Evolutionary conservation across 2,113 vertebrate genomes (phyloP).

Genomic region (Platichthys stellatus): DNA sequence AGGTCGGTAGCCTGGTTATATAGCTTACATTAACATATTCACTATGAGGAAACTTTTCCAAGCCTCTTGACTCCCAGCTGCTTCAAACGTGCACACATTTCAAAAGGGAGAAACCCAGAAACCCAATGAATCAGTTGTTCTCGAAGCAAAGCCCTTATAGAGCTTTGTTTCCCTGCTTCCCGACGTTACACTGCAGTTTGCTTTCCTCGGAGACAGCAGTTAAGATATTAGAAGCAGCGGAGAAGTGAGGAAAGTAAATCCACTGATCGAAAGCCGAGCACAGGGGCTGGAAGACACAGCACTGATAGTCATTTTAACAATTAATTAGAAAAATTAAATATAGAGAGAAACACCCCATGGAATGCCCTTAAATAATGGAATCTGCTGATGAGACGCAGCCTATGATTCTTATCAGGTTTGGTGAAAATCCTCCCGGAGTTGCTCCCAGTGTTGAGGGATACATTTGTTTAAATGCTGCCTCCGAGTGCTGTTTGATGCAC

Average conservation of each 20-base stretch:
- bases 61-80: neutral
- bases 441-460: slow-evolving; percentile 13
- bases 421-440: slow-evolving; percentile 35
- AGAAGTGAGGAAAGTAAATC: slow-evolving; percentile 40
- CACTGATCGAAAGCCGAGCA: neutral
- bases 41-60: neutral
- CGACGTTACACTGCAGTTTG: slow-evolving; percentile 10
- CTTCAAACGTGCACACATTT: neutral
- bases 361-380: slow-evolving; percentile 59
- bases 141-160: neutral
- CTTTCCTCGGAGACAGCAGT: slow-evolving; percentile 17
- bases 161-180: slow-evolving; percentile 8
- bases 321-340: slow-evolving; percentile 64
- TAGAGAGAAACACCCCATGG: slow-evolving; percentile 49
- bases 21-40: slow-evolving; percentile 2
- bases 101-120: neutral
- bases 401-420: slow-evolving; percentile 21
- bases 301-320: slow-evolving; percentile 61
- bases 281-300: slow-evolving; percentile 28
- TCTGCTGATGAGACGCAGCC: slow-evolving; percentile 40
- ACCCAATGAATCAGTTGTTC: slow-evolving; percentile 6
- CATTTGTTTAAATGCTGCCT: slow-evolving; percentile 19
- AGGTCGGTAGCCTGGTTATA: neutral
- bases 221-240: slow-evolving; percentile 40
- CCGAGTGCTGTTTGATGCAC: slow-evolving; percentile 14